phyloP scores from a whole-genome alignment of 2,113 vertebrate species.

The Aleadryas rufinucha region DNA sequence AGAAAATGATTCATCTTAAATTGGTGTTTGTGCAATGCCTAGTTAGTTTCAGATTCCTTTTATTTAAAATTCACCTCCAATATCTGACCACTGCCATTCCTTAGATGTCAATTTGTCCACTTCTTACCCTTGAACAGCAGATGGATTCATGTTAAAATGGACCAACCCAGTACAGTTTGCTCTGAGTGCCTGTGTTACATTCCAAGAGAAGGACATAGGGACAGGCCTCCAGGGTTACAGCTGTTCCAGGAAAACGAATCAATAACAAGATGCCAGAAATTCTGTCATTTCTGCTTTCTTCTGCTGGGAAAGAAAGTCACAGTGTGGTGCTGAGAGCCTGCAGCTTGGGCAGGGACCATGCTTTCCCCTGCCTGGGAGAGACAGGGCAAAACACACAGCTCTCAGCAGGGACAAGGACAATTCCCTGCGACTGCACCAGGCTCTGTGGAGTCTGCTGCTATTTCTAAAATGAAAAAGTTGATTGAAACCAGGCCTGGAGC shows the following conservation, averaged over 20 bases:
- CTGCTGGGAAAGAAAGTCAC: not conserved
- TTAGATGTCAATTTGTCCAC: not conserved
- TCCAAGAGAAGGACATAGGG: not conserved
- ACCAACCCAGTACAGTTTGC: not conserved
- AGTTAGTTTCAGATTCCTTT: not conserved
- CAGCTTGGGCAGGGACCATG: accelerated
- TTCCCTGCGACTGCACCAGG: accelerated
- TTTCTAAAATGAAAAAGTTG: not conserved
- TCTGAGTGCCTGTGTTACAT: accelerated
- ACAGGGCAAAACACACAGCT: not conserved
- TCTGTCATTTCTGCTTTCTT: not conserved
- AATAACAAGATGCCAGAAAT: not conserved
- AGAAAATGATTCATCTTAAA: not conserved
- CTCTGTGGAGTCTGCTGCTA: not conserved
- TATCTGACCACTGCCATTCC: not conserved
- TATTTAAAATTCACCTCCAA: not conserved
- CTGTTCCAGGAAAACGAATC: not conserved
- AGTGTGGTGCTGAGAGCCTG: not conserved
- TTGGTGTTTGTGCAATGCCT: not conserved
- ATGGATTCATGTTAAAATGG: no score
- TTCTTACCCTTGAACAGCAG: not conserved
- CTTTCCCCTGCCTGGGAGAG: not conserved
- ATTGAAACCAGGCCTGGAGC: not conserved
- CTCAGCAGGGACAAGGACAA: not conserved
- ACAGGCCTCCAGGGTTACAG: not conserved